Evolutionary conservation across 1,140 invertebrate genomes (phyloP).

Genomic region (Andrena cerasifolii): DNA sequence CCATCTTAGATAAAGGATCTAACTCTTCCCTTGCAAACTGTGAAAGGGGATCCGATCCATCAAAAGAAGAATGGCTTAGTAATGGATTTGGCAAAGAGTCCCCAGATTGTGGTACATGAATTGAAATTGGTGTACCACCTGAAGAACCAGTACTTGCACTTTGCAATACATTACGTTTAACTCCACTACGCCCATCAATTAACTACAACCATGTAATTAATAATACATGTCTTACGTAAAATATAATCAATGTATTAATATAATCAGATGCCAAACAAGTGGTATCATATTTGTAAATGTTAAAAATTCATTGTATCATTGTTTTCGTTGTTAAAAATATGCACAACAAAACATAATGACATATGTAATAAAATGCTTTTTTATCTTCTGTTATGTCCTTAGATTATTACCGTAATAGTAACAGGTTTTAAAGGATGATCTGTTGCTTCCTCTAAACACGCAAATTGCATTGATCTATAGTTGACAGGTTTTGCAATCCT

Average conservation of each 20-base stretch:
- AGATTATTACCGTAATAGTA: constrained; percentile 74
- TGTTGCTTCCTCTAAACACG: constrained; percentile 66
- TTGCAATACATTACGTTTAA: constrained; percentile 79
- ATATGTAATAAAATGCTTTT: background rate
- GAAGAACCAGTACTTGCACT: constrained; percentile 79
- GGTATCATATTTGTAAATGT: too few species aligned
- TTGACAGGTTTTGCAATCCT: constrained; percentile 70
- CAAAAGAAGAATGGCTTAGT: constrained; percentile 82
- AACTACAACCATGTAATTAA: constrained; percentile 70
- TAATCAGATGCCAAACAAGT: constrained; percentile 8
- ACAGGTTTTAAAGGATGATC: constrained; percentile 83
- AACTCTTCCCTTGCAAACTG: constrained; percentile 87
- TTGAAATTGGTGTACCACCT: constrained; percentile 81
- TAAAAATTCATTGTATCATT: background rate
- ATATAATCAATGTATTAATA: constrained; percentile 10
- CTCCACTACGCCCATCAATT: constrained; percentile 79
- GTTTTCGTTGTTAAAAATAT: constrained; percentile 10
- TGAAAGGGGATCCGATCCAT: constrained; percentile 89
- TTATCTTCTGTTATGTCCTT: too few species aligned
- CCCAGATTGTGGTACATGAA: constrained; percentile 78
- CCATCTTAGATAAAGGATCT: constrained; percentile 86
- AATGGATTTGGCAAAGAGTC: constrained; percentile 83
- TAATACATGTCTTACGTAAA: constrained; percentile 18
- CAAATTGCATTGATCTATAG: constrained; percentile 55
- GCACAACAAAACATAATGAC: background rate